Evolutionary conservation across 2,888 invertebrate genomes (phyloP).

Genomic region (Tillus elongatus): DNA sequence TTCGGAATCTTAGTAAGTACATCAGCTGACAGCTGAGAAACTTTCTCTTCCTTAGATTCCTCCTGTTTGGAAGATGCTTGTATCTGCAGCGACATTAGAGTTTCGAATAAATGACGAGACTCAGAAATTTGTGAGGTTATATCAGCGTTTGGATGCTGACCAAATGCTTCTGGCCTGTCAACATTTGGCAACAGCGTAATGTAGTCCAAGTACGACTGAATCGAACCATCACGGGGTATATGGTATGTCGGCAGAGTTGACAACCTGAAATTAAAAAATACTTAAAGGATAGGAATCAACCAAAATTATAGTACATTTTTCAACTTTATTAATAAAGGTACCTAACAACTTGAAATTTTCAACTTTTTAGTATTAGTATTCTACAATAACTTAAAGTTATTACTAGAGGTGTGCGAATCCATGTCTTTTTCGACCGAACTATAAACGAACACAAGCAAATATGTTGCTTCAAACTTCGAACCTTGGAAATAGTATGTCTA

Average conservation of each 20-base stretch:
- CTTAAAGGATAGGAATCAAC: conserved; percentile 8
- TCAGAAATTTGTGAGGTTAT: conserved; percentile 79
- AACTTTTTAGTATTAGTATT: no score
- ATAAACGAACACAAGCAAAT: no score
- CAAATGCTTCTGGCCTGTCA: conserved; percentile 81
- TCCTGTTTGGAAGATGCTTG: conserved; percentile 49
- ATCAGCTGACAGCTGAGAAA: conserved; percentile 58
- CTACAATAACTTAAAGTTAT: no score
- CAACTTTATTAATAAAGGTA: no score
- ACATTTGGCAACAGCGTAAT: conserved; percentile 65
- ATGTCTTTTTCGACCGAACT: no score
- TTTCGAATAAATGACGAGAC: conserved; percentile 64
- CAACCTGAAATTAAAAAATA: conserved; percentile 47
- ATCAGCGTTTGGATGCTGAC: conserved; percentile 85
- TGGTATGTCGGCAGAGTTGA: conserved; percentile 69
- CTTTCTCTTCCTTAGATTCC: conserved; percentile 63
- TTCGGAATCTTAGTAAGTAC: conserved; percentile 63
- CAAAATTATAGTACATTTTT: no score
- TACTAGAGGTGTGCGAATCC: no score
- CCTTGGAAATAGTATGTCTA: no score
- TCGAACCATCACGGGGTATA: conserved; percentile 72
- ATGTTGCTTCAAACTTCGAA: no score
- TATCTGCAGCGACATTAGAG: conserved; percentile 67
- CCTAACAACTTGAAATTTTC: no score
- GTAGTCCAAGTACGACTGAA: conserved; percentile 73